These are phyloP conservation scores for Rhinophrynus dorsalis DNA, from an alignment of 2,797 vertebrate genomes.

Conservation along the genomic window DNA sequence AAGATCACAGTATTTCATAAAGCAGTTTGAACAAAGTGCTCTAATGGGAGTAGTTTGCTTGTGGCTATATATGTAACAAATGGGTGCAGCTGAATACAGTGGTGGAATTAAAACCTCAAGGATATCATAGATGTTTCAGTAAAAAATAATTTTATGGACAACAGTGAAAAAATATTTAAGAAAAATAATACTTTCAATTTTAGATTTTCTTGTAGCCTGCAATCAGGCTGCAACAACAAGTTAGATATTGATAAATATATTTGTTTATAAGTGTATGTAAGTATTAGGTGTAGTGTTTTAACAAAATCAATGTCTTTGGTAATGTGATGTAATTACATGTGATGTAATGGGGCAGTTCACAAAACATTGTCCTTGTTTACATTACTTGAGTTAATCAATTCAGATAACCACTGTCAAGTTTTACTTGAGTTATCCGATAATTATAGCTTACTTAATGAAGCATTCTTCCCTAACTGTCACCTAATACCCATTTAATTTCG, in stretches of 20 bases:
- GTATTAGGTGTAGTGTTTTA: constrained; percentile 12
- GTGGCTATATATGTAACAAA: no score
- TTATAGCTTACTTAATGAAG: constrained; percentile 43
- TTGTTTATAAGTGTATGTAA: not conserved
- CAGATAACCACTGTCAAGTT: constrained; percentile 36
- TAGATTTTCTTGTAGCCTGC: not conserved
- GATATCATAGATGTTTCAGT: no score
- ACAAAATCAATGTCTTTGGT: constrained; percentile 28
- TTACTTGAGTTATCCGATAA: constrained; percentile 34
- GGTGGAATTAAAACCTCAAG: no score
- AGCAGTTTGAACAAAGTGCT: no score
- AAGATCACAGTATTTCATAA: no score
- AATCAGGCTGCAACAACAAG: not conserved
- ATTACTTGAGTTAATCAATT: constrained; percentile 40
- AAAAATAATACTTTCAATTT: not conserved
- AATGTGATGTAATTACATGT: constrained; percentile 33
- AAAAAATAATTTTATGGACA: no score
- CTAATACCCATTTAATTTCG: constrained; percentile 32
- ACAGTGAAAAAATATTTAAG: no score
- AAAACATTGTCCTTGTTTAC: constrained; percentile 26
- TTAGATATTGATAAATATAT: not conserved
- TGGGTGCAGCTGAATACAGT: no score
- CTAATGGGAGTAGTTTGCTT: no score
- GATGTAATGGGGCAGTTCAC: constrained; percentile 39
- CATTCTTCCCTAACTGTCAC: constrained; percentile 30